A percentile compares a stretch with the other conserved stretches of the same genome.
Conservation (phyloP, 2,888 invertebrate species). For the Aspidiotus destructor region DNA sequence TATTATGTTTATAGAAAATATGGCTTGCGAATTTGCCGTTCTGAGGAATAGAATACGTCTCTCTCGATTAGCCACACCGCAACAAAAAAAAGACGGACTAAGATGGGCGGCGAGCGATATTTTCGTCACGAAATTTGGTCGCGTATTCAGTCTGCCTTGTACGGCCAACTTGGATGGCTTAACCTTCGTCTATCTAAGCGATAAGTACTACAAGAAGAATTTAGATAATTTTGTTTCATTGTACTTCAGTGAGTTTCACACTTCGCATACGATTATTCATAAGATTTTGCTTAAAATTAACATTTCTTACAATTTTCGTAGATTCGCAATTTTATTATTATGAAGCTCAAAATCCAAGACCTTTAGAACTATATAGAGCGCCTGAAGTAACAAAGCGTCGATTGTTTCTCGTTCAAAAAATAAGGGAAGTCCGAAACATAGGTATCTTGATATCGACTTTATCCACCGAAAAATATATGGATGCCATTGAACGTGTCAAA, state of each 20-base stretch:
- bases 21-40: not conserved
- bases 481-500: slow-evolving; percentile 64
- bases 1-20: slow-evolving; percentile 3
- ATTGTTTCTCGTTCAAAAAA: slow-evolving; percentile 75
- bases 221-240: slow-evolving; percentile 35
- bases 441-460: slow-evolving; percentile 88
- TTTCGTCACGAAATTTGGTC: slow-evolving; percentile 27
- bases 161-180: slow-evolving; percentile 1
- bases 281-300: too few relatives aligned
- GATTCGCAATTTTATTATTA: slow-evolving; percentile 29
- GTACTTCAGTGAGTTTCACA: slow-evolving; percentile 33
- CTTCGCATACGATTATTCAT: not conserved
- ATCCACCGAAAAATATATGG: slow-evolving; percentile 67
- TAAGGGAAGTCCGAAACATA: slow-evolving; percentile 76
- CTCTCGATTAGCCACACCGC: slow-evolving; percentile 11
- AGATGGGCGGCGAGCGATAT: not conserved
- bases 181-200: slow-evolving; percentile 17
- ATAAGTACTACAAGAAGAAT: slow-evolving; percentile 15
- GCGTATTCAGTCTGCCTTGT: slow-evolving; percentile 20
- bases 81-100: not conserved
- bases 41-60: not conserved
- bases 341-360: slow-evolving; percentile 9
- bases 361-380: slow-evolving; percentile 17
- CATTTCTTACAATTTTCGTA: slow-evolving; percentile 2
- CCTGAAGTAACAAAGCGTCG: slow-evolving; percentile 60